Evolutionary conservation across 2,888 invertebrate genomes (phyloP).

Genomic region (Caenorhabditis virilis): DNA sequence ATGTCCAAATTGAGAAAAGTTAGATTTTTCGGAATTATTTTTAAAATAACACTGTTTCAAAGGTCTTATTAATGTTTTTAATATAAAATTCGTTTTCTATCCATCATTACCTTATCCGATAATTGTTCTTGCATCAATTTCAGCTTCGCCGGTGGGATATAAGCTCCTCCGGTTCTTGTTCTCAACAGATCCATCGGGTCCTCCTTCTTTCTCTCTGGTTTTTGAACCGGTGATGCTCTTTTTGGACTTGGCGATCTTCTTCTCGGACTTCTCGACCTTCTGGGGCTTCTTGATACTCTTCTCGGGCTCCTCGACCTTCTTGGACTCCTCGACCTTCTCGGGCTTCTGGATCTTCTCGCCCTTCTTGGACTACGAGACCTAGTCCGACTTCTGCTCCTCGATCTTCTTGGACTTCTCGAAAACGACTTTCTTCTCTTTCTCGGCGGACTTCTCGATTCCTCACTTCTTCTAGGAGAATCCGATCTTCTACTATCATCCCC

Average conservation of each 20-base stretch:
- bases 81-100: no score
- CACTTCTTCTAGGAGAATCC: no score
- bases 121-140: constrained; percentile 93
- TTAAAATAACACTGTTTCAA: no score
- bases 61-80: no score
- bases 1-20: no score
- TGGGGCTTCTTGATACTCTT: background rate
- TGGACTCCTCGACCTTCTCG: background rate
- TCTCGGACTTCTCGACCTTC: background rate
- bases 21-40: no score
- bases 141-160: constrained; percentile 95
- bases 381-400: background rate
- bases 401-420: background rate
- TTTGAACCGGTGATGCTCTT: background rate
- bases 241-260: background rate
- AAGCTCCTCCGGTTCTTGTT: constrained; percentile 75
- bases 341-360: background rate
- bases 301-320: background rate
- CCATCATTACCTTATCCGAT: constrained; percentile 83
- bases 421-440: background rate
- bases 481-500: no score
- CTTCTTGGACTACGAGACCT: background rate
- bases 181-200: constrained; percentile 45
- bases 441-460: no score
- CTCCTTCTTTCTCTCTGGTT: constrained; percentile 32